These are phyloP conservation scores for Chanos chanos DNA, from an alignment of 2,797 vertebrate species.

Conservation along the genomic window DNA sequence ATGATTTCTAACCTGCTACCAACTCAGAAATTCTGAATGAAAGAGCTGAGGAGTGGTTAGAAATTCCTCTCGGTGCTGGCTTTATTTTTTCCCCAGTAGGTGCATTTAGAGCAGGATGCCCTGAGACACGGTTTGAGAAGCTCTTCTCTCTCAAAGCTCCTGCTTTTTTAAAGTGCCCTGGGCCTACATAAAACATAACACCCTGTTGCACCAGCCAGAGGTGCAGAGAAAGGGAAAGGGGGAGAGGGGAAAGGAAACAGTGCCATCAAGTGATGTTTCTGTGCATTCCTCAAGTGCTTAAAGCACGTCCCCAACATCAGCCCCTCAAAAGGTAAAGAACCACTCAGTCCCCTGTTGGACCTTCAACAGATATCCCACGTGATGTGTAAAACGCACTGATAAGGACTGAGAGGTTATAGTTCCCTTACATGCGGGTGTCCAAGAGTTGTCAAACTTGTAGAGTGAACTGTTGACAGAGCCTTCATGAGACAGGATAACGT, in stretches of 20 bases:
- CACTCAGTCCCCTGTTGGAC: too few species aligned
- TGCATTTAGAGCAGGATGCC: constrained; percentile 33
- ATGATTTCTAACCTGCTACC: background rate
- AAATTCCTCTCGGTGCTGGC: background rate
- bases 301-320: constrained; percentile 12
- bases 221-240: constrained; percentile 11
- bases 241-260: constrained; percentile 92
- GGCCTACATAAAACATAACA: constrained; percentile 67
- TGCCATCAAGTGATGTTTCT: constrained; percentile 99
- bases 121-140: constrained; percentile 44
- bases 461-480: too few species aligned
- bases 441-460: too few species aligned
- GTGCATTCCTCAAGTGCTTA: constrained; percentile 82
- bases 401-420: too few species aligned
- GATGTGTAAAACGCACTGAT: too few species aligned
- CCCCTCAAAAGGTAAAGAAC: too few species aligned
- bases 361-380: too few species aligned
- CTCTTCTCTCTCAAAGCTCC: constrained; percentile 41
- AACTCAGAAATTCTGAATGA: background rate
- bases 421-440: too few species aligned
- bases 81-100: constrained; percentile 8
- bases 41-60: background rate
- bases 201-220: constrained; percentile 65
- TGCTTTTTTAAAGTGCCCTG: constrained; percentile 61
- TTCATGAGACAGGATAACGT: too few species aligned